Evolutionary conservation across 2,113 vertebrate genomes (phyloP).

Genomic region (Miniopterus natalensis): DNA sequence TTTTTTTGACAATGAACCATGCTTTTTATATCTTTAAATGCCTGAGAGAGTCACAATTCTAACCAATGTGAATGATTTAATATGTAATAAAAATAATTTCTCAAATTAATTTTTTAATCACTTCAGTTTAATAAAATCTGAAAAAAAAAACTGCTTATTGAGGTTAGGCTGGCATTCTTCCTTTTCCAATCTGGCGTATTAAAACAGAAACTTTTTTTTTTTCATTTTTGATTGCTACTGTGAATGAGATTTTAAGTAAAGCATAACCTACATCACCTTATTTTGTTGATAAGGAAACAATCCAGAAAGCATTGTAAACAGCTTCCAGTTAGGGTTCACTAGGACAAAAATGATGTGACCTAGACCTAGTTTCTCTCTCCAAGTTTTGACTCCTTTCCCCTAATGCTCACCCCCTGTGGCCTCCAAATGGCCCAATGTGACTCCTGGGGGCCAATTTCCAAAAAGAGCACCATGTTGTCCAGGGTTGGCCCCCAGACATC

Average conservation of each 20-base stretch:
- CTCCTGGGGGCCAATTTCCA: neutral
- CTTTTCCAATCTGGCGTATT: neutral
- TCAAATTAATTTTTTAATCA: constrained; percentile 46
- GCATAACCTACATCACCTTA: neutral
- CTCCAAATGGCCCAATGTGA: neutral
- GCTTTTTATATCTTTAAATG: constrained; percentile 11
- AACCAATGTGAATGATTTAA: neutral
- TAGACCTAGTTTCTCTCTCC: neutral
- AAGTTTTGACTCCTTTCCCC: neutral
- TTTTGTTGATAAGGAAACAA: neutral
- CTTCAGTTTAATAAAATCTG: neutral
- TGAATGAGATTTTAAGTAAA: neutral
- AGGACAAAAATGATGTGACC: neutral
- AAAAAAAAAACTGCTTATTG: neutral
- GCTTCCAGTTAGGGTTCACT: neutral
- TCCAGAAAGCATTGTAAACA: neutral
- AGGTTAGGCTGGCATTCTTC: neutral
- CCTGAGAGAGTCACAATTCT: neutral
- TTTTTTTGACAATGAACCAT: neutral
- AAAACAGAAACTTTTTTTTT: neutral
- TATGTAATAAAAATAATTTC: constrained; percentile 47
- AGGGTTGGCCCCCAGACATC: too few relatives aligned
- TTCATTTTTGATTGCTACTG: neutral
- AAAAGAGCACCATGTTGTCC: neutral
- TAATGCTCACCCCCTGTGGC: neutral